Evolutionary conservation across 2,113 vertebrate species (phyloP).

Genomic region (Pholis gunnellus): DNA sequence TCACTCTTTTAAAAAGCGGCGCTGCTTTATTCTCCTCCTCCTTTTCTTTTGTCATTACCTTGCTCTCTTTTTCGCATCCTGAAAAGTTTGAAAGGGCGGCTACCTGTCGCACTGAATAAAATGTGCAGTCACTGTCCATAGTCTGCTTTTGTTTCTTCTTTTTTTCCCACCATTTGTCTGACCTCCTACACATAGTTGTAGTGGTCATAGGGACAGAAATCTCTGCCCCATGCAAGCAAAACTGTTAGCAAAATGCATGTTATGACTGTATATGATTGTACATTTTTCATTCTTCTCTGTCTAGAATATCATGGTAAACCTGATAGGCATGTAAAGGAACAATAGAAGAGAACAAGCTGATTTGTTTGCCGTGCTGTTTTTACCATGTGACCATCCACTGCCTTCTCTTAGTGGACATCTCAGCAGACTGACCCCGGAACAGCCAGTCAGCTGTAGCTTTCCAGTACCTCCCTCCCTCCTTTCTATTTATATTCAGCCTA

Average conservation of each 20-base stretch:
- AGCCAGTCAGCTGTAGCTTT: slow-evolving; percentile 13
- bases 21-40: slow-evolving; percentile 42
- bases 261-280: neutral
- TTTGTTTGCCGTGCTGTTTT: slow-evolving; percentile 10
- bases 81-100: slow-evolving; percentile 80
- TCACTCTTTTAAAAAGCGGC: slow-evolving; percentile 50
- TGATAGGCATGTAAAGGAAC: neutral
- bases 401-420: slow-evolving; percentile 3
- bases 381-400: slow-evolving; percentile 7
- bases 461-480: slow-evolving; percentile 19
- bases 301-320: neutral
- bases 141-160: slow-evolving; percentile 69
- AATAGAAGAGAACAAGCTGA: neutral
- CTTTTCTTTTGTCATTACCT: slow-evolving; percentile 40
- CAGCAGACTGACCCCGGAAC: slow-evolving; percentile 26
- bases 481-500: slow-evolving; percentile 79
- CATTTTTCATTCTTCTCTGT: neutral
- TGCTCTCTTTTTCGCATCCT: slow-evolving; percentile 61
- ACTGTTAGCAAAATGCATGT: neutral
- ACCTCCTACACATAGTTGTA: neutral
- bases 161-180: slow-evolving; percentile 21
- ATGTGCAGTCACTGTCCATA: slow-evolving; percentile 76
- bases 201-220: neutral
- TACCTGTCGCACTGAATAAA: slow-evolving; percentile 83
- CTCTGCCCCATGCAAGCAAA: neutral